phyloP scores from a whole-genome alignment of 2,113 vertebrate species.

The Aviceda subcristata region DNA sequence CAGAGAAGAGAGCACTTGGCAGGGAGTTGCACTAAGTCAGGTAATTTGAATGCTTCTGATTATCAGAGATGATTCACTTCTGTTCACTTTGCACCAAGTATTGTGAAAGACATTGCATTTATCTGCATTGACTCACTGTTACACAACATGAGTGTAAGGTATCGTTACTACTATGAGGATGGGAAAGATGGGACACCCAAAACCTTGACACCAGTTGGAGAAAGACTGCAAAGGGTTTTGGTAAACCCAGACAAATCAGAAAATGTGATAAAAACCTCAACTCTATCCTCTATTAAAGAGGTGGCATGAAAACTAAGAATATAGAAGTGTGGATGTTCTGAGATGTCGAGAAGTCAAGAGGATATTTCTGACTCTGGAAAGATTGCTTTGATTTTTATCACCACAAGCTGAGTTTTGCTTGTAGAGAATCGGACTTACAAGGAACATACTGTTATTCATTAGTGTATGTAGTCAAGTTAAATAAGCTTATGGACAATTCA shows the following conservation, averaged over 20 bases:
- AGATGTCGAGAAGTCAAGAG: background rate
- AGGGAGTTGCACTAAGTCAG: conserved; percentile 23
- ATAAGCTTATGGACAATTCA: background rate
- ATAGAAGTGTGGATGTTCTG: background rate
- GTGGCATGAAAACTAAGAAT: background rate
- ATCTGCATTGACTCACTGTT: conserved; percentile 55
- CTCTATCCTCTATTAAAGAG: background rate
- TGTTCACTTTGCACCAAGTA: conserved; percentile 41
- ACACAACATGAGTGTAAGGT: conserved; percentile 8
- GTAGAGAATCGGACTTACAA: background rate
- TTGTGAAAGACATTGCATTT: conserved; percentile 53
- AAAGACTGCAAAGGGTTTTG: background rate
- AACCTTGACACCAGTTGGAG: background rate
- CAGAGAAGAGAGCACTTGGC: background rate
- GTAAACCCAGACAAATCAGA: background rate
- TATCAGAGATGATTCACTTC: conserved; percentile 63
- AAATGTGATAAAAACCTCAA: background rate
- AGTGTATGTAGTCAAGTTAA: background rate
- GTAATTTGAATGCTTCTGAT: conserved; percentile 52
- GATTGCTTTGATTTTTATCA: background rate
- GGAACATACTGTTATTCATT: background rate
- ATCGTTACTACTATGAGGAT: background rate
- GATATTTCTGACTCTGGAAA: background rate
- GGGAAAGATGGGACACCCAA: background rate
- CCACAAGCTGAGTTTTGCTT: background rate